Evolutionary conservation across 2,113 vertebrate genomes (phyloP), one percentile per base, ranked within the genome.

Genomic region (Crotophaga sulcirostris): DNA sequence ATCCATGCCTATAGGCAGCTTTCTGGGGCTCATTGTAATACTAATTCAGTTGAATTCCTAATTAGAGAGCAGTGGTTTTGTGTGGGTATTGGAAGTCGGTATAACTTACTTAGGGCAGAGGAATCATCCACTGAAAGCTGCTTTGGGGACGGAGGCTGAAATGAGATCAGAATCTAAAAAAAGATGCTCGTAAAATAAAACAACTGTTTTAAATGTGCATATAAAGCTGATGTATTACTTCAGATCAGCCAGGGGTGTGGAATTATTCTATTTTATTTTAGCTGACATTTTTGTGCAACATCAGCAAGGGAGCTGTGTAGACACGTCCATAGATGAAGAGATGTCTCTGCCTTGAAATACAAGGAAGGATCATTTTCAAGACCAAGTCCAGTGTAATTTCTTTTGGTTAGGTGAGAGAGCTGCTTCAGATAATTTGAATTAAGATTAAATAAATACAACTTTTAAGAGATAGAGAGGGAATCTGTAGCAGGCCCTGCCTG

Each of bases 11-110:
- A 68, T 62, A 79, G 92, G 86, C 93, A 90, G 69, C 86, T 95
- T 96, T 90, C 80, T 73, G 63, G 45, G 63, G 38, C 64, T 96
- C 73, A 94, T 94, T 92, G 75, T 84, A 89, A 94, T 95, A 84
- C 64, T 87, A 81, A 88, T 89, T 92, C 79, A 74, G 52, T 69
- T 90, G 88, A 84, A 93, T 96, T 95, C 60, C 54, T 96, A 73
- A 93, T 92, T 90, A 84, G 80, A 89, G 77, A 73, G 73, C 56
- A 38, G 80, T 14, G 62, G 77, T 86, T 96, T 92, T 0, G 2
- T 83, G 83, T 72, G 81, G n/a, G 80, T 81, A 82, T 83, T 90
- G 70, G 85, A 92, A 92, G 52, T 33, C 3, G 0, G 31, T 40
- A n/a, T 63, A 83, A 63, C 52, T 86, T 89, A 91, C 49, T 70